Base-by-base conservation (phyloP, 2,113 vertebrate species). In the Boleophthalmus pectinirostris region DNA sequence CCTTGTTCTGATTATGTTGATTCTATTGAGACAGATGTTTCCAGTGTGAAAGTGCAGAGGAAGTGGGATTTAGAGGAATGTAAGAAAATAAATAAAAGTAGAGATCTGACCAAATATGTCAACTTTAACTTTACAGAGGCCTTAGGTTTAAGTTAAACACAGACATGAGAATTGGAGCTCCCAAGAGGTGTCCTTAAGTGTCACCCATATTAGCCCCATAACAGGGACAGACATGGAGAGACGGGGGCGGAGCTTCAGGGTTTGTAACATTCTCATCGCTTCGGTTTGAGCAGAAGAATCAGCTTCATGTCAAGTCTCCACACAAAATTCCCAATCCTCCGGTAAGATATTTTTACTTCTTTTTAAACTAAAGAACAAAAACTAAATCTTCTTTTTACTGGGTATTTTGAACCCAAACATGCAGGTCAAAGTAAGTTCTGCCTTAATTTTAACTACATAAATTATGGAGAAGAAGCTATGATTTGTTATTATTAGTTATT, bases 191-290 rank as follows among this genome's bases (percentile, higher is more conserved):
- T 15, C 56, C 23, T 54, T 6, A 49, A 33, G 61, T 46, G 56
- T 69, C 72, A 79, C 79, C 57, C 51, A 66, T 7, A 64, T 38
- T 64, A 12, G 8, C 53, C 66, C 70, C 63, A 76, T 74, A 72
- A 78, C 79, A 43, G 23, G 11, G 18, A 68, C 73, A 66, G 46
- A 45, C 75, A 11, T 60, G 58, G 20, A 72, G 33, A 46, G 64
- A 46, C 47, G 65, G 58, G 82, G 90, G 90, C 80, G 90, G 90
- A 85, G 90, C 88, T 33, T 80, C 74, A 67, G 76, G 74, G 72
- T 72, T 68, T 66, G 49, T 49, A 71, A 73, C 79, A 73, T 67
- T 77, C 60, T 75, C 60, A 65, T 65, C 65, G 66, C 56, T 70
- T 68, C 12, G 21, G 46, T 21, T 25, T 66, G 20, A 51, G 53